These are phyloP conservation scores for Schrankia costaestrigalis DNA, from an alignment of 2,888 invertebrate species.

Conservation along the genomic window DNA sequence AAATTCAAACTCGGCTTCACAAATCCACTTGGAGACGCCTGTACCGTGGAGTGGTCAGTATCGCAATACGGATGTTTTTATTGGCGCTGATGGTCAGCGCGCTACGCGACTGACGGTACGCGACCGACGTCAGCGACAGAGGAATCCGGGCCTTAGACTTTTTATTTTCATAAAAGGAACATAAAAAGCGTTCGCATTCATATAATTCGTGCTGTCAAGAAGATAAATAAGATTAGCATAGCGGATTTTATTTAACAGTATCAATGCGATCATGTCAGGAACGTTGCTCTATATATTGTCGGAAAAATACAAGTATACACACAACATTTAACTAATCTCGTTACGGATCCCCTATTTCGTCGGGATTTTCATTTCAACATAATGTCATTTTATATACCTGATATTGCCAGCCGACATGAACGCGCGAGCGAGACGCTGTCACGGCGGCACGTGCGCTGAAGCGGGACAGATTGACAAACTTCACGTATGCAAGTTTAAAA, in stretches of 20 bases:
- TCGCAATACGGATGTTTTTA: no score
- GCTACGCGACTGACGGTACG: no score
- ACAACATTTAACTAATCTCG: constrained; percentile 20
- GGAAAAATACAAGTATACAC: constrained; percentile 10
- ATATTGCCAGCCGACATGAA: constrained; percentile 58
- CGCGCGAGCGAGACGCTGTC: constrained; percentile 50
- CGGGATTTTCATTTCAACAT: constrained; percentile 30
- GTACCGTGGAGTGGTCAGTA: no score
- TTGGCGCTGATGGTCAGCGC: no score
- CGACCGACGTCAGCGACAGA: no score
- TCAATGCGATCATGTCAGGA: constrained; percentile 9
- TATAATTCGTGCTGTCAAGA: no score
- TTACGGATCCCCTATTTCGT: constrained; percentile 20
- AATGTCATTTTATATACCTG: constrained; percentile 52
- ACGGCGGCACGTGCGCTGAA: constrained; percentile 43
- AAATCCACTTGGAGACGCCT: no score
- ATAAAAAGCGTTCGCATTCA: no score
- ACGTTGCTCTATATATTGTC: constrained; percentile 3
- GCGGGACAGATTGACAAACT: constrained; percentile 38
- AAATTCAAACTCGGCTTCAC: no score
- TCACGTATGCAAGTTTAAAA: constrained; percentile 39
- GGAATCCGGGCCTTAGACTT: no score
- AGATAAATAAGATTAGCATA: constrained; percentile 8
- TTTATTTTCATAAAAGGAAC: no score
- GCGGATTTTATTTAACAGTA: constrained; percentile 4